A percentile compares a stretch with the other conserved stretches of the same genome.
Evolutionary conservation across 1,140 invertebrate genomes (phyloP).

Genomic region (Pomphorhynchus laevis): DNA sequence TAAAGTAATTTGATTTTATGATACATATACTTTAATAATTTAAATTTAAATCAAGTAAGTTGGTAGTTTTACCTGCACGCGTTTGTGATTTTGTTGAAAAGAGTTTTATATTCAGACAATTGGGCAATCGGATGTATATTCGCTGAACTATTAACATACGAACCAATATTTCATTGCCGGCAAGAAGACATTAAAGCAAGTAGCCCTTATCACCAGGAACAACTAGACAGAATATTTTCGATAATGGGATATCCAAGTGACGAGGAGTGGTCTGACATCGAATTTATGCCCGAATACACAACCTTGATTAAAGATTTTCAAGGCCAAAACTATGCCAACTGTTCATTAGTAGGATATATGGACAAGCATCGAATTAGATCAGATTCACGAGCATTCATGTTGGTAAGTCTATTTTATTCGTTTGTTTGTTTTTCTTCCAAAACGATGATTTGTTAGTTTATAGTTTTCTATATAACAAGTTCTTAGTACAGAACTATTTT

Average conservation of each 20-base stretch:
- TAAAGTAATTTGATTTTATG: too few species aligned
- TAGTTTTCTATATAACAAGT: background rate
- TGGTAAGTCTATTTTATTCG: constrained; percentile 26
- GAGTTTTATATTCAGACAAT: constrained; percentile 36
- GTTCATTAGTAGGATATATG: constrained; percentile 86
- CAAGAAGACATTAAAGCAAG: constrained; percentile 99
- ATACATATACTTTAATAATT: too few species aligned
- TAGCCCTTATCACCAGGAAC: constrained; percentile 98
- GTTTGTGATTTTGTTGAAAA: too few species aligned
- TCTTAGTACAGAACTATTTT: background rate
- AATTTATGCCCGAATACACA: constrained; percentile 93
- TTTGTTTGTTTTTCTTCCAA: background rate
- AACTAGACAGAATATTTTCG: constrained; percentile 91
- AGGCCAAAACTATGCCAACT: constrained; percentile 59
- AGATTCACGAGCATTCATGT: constrained; percentile 66
- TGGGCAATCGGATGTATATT: constrained; percentile 99
- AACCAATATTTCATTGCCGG: constrained; percentile 94
- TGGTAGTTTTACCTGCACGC: too few species aligned
- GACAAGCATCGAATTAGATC: constrained; percentile 86
- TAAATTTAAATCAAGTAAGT: too few species aligned
- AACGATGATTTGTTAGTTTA: background rate
- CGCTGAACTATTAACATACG: constrained; percentile 30
- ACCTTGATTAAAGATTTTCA: constrained; percentile 88
- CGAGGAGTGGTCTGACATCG: constrained; percentile 63
- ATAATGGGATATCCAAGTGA: constrained; percentile 86